These are phyloP conservation scores for Ceratina calcarata DNA, from an alignment of 1,140 invertebrate species.

Conservation along the genomic window DNA sequence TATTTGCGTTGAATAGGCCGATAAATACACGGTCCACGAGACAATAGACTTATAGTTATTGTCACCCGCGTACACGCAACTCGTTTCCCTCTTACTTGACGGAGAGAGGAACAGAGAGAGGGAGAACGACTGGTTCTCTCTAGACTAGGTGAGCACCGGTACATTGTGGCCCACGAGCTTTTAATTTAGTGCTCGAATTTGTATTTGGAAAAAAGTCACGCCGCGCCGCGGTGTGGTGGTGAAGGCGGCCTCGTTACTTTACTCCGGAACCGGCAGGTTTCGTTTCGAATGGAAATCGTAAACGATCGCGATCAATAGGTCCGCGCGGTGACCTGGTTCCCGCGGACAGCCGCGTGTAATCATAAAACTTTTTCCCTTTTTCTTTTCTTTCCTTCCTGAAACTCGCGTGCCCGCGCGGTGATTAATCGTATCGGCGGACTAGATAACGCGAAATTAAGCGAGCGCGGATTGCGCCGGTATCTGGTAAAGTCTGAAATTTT, in stretches of 20 bases:
- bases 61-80: conserved; percentile 52
- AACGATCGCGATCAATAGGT: conserved; percentile 49
- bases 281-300: conserved; percentile 48
- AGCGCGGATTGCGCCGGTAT: conserved; percentile 36
- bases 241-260: conserved; percentile 48
- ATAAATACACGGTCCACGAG: conserved; percentile 59
- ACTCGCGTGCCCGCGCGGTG: conserved; percentile 26
- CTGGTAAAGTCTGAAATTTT: not conserved
- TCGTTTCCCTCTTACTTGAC: not conserved
- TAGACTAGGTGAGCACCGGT: not conserved
- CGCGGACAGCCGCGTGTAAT: conserved; percentile 52
- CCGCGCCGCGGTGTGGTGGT: not conserved
- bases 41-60: conserved; percentile 69
- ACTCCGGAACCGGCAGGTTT: conserved; percentile 6
- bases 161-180: conserved; percentile 46
- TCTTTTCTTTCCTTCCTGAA: not conserved
- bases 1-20: conserved; percentile 68
- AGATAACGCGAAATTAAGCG: conserved; percentile 60
- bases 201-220: conserved; percentile 36
- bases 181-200: conserved; percentile 64
- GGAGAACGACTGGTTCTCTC: conserved; percentile 8
- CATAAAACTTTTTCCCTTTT: conserved; percentile 45
- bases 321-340: conserved; percentile 44
- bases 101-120: not conserved
- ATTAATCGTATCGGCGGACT: conserved; percentile 54